These are phyloP conservation scores for Psittacula cyanocephala DNA, from an alignment of 2,113 vertebrate genomes.

Conservation along the genomic window DNA sequence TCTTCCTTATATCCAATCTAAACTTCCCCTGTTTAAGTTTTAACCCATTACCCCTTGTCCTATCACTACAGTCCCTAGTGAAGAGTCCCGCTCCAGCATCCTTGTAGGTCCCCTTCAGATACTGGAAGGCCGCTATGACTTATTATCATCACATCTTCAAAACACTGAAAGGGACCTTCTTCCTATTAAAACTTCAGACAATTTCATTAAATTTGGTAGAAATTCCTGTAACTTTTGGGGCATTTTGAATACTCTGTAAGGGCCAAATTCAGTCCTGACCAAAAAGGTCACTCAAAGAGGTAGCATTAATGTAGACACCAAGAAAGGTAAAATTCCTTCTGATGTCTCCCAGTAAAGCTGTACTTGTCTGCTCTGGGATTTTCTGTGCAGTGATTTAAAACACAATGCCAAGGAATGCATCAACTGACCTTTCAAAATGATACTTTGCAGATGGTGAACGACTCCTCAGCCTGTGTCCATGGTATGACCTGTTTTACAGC, in stretches of 20 bases:
- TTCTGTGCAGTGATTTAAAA: background rate
- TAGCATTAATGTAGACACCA: background rate
- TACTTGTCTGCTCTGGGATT: background rate
- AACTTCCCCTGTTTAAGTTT: too few relatives aligned
- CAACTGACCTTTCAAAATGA: background rate
- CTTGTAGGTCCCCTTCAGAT: too few relatives aligned
- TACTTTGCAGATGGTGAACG: background rate
- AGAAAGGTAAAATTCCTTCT: background rate
- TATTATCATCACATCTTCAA: background rate
- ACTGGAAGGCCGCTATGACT: too few relatives aligned
- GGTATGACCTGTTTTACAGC: background rate
- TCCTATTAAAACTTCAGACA: background rate
- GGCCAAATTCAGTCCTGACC: background rate
- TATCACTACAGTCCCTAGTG: too few relatives aligned
- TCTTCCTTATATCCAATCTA: too few relatives aligned
- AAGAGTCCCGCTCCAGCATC: too few relatives aligned
- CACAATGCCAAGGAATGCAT: background rate
- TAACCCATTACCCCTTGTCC: too few relatives aligned
- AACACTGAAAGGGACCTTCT: background rate
- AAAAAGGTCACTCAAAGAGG: background rate
- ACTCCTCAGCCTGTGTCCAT: background rate
- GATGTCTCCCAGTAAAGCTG: background rate
- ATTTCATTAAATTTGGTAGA: conserved; percentile 22
- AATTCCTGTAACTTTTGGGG: background rate
- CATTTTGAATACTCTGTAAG: background rate